These are phyloP conservation scores for Bos javanicus DNA, from an alignment of 2,113 vertebrate genomes.

Conservation along the genomic window DNA sequence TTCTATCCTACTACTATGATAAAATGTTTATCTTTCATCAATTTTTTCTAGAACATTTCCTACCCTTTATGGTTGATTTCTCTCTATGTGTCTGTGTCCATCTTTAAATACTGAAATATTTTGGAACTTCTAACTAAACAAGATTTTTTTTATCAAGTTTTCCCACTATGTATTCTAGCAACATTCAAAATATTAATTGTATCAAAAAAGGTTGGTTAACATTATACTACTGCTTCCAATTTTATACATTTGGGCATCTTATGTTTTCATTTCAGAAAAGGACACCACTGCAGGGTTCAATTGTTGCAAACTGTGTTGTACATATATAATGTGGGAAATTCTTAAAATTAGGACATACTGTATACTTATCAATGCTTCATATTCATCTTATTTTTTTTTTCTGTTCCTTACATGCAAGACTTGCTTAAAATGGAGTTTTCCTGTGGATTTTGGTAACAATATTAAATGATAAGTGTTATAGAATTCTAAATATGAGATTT, in stretches of 20 bases:
- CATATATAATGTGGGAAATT: background rate
- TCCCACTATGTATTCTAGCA: background rate
- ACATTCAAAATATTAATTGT: background rate
- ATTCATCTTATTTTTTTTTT: background rate
- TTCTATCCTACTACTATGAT: background rate
- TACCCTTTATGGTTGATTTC: background rate
- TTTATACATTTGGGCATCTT: background rate
- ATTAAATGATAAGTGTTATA: background rate
- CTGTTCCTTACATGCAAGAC: background rate
- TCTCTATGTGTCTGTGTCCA: background rate
- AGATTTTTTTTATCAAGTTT: background rate
- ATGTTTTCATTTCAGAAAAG: background rate
- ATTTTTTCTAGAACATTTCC: background rate
- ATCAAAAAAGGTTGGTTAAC: background rate
- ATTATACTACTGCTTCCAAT: background rate
- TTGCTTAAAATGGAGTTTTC: background rate
- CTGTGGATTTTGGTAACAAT: background rate
- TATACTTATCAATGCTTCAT: background rate
- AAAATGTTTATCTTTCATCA: background rate
- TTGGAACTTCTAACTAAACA: background rate
- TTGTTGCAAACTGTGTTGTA: background rate
- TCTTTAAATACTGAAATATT: background rate
- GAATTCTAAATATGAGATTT: background rate
- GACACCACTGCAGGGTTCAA: background rate
- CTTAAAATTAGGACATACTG: background rate